Percentiles rank a stretch among this genome's conserved stretches.
phyloP scores from a whole-genome alignment of 2,113 vertebrate genomes.

The Sprattus sprattus region DNA sequence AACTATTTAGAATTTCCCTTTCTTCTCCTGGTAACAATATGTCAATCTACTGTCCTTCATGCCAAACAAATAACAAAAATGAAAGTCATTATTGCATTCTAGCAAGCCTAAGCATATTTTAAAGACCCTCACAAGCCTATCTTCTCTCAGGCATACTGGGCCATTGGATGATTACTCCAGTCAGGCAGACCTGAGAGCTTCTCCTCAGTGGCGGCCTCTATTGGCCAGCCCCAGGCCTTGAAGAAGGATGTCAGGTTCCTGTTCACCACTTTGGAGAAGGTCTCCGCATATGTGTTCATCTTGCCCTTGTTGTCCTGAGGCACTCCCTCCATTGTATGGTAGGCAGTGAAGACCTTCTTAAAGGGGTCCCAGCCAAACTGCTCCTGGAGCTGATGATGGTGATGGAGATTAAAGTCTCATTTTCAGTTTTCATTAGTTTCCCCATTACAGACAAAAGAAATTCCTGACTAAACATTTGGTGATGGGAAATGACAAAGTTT shows the following conservation, averaged over 20 bases:
- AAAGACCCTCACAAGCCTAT: too few relatives aligned
- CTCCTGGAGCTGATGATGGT: constrained; percentile 73
- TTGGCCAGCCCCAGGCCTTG: constrained; percentile 79
- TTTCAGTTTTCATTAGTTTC: too few relatives aligned
- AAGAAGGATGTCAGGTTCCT: constrained; percentile 77
- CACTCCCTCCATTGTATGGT: constrained; percentile 61
- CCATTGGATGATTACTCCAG: constrained; percentile 76
- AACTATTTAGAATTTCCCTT: too few relatives aligned
- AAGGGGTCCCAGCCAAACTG: constrained; percentile 79
- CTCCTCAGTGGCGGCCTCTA: constrained; percentile 56
- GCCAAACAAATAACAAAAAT: too few relatives aligned
- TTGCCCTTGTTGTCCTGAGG: constrained; percentile 65
- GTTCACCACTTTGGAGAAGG: constrained; percentile 69
- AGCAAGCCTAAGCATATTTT: too few relatives aligned
- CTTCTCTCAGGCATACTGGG: constrained; percentile 23
- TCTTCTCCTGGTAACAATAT: too few relatives aligned
- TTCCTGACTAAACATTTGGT: too few relatives aligned
- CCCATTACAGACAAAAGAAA: too few relatives aligned
- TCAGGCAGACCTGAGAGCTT: constrained; percentile 65
- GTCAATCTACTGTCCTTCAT: too few relatives aligned
- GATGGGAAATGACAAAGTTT: too few relatives aligned
- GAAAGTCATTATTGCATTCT: too few relatives aligned
- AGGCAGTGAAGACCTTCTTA: constrained; percentile 71
- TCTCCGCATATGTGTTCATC: constrained; percentile 78
- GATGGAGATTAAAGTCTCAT: background rate